Evolutionary conservation across 2,113 vertebrate genomes (phyloP).

Genomic region (Engystomops pustulosus): DNA sequence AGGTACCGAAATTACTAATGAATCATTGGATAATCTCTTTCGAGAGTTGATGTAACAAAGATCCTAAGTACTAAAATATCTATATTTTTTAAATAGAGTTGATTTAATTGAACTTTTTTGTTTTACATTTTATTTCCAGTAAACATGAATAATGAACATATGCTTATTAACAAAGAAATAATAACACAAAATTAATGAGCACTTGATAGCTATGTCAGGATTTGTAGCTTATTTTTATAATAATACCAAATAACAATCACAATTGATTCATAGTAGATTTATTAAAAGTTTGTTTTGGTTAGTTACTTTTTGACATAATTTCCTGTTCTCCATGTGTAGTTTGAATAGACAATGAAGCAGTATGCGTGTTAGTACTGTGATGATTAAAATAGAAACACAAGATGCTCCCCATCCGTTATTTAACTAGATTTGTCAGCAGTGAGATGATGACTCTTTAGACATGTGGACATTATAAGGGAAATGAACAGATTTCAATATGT

Average conservation of each 20-base stretch:
- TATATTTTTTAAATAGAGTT: no score
- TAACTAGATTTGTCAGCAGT: not conserved
- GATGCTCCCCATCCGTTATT: constrained; percentile 16
- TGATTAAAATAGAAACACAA: constrained; percentile 4
- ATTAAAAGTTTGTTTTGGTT: no score
- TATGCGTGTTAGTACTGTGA: not conserved
- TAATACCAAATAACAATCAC: no score
- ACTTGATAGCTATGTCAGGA: not conserved
- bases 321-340: not conserved
- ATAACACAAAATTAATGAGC: no score
- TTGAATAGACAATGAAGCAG: not conserved
- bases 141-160: not conserved
- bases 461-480: not conserved
- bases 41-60: no score
- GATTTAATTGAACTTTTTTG: no score
- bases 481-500: no score
- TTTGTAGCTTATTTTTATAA: not conserved
- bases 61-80: no score
- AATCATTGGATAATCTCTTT: no score
- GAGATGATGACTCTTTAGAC: not conserved
- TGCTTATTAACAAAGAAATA: not conserved
- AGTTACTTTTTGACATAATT: not conserved
- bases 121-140: no score
- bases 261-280: no score
- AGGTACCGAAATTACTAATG: no score